A percentile compares a stretch with the other conserved stretches of the same genome.
phyloP scores from a whole-genome alignment of 92 coral and sea anemone species.

The Epizoanthus scotinus region DNA sequence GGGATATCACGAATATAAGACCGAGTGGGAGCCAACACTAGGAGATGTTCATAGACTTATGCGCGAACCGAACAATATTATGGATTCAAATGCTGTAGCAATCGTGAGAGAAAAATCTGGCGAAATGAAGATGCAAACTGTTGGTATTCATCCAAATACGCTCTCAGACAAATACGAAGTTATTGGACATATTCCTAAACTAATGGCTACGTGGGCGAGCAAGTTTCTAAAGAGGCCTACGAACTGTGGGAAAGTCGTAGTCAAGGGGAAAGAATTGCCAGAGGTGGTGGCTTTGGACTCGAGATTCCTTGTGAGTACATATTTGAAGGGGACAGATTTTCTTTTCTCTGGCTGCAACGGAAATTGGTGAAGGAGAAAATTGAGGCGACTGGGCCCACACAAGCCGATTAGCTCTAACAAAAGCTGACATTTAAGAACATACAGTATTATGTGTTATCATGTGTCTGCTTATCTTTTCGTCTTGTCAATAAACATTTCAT shows the following conservation, averaged over 20 bases:
- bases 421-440: no score
- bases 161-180: slow-evolving; percentile 47
- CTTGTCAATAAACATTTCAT: no score
- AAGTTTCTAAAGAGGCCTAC: slow-evolving; percentile 55
- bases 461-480: no score
- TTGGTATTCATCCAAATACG: slow-evolving; percentile 45
- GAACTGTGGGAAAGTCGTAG: slow-evolving; percentile 48
- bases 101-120: slow-evolving; percentile 44
- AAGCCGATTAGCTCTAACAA: no score
- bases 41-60: slow-evolving; percentile 59
- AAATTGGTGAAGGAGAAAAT: no score
- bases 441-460: no score
- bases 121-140: slow-evolving; percentile 30
- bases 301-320: slow-evolving; percentile 48
- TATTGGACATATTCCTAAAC: slow-evolving; percentile 54
- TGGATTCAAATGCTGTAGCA: slow-evolving; percentile 68
- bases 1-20: slow-evolving; percentile 55
- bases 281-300: slow-evolving; percentile 57
- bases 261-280: slow-evolving; percentile 59
- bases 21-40: slow-evolving; percentile 56
- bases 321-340: no score
- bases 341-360: no score
- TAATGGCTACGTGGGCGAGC: slow-evolving; percentile 53
- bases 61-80: slow-evolving; percentile 61
- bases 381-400: no score